Percentiles rank a stretch among this genome's conserved stretches.
Conservation (phyloP, 2,888 invertebrate species). For the Yponomeuta evonymella region DNA sequence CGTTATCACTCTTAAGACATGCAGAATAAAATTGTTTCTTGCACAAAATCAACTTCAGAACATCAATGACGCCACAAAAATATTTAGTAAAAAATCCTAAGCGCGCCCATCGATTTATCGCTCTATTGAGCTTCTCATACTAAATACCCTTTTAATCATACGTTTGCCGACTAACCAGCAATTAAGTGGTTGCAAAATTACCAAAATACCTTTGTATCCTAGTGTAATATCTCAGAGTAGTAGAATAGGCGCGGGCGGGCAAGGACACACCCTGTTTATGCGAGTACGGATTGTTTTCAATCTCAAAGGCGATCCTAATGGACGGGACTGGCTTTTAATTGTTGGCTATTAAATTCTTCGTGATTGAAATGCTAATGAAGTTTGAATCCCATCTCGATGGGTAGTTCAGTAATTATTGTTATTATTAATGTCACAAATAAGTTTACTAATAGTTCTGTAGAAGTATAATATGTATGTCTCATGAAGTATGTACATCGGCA, state of each 20-base stretch:
- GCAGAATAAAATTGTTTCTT: too few species aligned
- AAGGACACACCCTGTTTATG: slow-evolving; percentile 37
- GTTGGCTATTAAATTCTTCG: slow-evolving; percentile 40
- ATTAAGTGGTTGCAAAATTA: slow-evolving; percentile 65
- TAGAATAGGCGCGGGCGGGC: slow-evolving; percentile 41
- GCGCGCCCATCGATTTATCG: slow-evolving; percentile 48
- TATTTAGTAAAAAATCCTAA: slow-evolving; percentile 19
- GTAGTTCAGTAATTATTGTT: background rate
- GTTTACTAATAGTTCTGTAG: too few species aligned
- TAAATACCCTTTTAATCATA: slow-evolving; percentile 65
- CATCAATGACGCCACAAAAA: slow-evolving; percentile 17
- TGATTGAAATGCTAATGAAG: slow-evolving; percentile 38
- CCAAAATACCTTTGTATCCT: slow-evolving; percentile 53
- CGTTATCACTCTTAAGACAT: too few species aligned
- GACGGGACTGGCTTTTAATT: slow-evolving; percentile 48
- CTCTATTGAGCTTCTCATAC: slow-evolving; percentile 45
- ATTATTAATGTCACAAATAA: too few species aligned
- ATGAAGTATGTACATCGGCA: too few species aligned
- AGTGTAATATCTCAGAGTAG: slow-evolving; percentile 19
- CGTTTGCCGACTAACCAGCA: slow-evolving; percentile 38
- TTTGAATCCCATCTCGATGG: slow-evolving; percentile 9
- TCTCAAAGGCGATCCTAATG: slow-evolving; percentile 42
- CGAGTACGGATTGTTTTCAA: slow-evolving; percentile 51
- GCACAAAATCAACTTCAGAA: background rate
- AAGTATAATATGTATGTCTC: too few species aligned